Percentiles rank a stretch among this genome's conserved stretches.
phyloP scores from a whole-genome alignment of 1,140 invertebrate species.

The Helicoverpa zea region DNA sequence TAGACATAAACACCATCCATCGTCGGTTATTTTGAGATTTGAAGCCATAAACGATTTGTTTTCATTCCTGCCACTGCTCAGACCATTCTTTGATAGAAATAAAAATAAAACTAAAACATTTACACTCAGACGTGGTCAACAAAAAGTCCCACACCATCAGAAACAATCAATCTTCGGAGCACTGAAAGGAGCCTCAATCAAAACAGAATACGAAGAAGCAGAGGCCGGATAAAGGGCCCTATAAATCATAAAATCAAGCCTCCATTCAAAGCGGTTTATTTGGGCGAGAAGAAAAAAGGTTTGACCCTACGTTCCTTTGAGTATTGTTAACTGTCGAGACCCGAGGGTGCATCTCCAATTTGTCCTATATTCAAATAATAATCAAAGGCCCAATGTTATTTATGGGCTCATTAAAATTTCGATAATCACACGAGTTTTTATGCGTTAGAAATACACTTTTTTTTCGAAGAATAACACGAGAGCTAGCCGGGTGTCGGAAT shows the following conservation, averaged over 20 bases:
- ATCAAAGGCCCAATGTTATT: conserved; percentile 76
- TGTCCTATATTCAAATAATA: conserved; percentile 77
- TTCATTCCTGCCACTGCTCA: conserved; percentile 11
- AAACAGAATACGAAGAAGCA: conserved; percentile 83
- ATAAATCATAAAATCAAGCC: conserved; percentile 86
- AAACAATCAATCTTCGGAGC: conserved; percentile 84
- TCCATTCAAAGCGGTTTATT: conserved; percentile 81
- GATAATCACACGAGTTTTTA: conserved; percentile 74
- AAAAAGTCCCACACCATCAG: conserved; percentile 81
- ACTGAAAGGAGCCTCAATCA: conserved; percentile 84
- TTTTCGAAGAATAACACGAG: conserved; percentile 53
- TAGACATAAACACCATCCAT: conserved; percentile 20
- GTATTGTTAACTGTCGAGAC: conserved; percentile 70
- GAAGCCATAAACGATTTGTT: conserved; percentile 28
- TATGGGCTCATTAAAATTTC: conserved; percentile 82
- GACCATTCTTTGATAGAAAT: conserved; percentile 23
- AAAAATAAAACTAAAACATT: conserved; percentile 75
- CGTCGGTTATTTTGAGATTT: background rate
- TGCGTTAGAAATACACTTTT: conserved; percentile 40
- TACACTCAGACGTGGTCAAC: conserved; percentile 76
- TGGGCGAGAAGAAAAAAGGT: conserved; percentile 73
- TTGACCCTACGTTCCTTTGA: conserved; percentile 69
- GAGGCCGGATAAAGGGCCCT: conserved; percentile 79
- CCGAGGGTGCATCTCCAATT: conserved; percentile 80
- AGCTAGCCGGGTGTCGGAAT: conserved; percentile 42